These are phyloP conservation scores for Euschistus heros DNA, from an alignment of 1,140 invertebrate species.

Conservation along the genomic window DNA sequence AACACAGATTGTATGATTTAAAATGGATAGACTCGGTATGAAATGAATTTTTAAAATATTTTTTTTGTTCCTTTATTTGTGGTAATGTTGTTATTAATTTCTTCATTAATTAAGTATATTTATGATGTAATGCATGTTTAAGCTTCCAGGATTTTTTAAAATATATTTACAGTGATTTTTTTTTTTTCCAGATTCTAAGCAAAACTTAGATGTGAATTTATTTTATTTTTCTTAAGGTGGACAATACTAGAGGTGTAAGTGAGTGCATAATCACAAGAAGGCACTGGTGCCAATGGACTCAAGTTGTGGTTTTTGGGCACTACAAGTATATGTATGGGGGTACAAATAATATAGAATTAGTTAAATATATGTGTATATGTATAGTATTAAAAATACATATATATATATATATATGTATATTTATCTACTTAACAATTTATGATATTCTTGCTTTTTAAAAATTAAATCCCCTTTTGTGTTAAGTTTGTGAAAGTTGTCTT, in stretches of 20 bases:
- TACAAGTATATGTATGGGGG: conserved; percentile 4
- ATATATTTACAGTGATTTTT: neutral
- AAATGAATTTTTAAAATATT: too few species aligned
- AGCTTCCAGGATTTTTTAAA: too few species aligned
- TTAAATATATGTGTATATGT: conserved; percentile 11
- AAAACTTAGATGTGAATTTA: neutral
- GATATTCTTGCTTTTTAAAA: conserved; percentile 1
- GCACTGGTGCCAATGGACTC: conserved; percentile 14
- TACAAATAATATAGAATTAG: conserved; percentile 3
- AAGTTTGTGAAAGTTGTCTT: conserved; percentile 8
- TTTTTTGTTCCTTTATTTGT: too few species aligned
- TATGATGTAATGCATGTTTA: too few species aligned
- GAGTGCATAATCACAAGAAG: conserved; percentile 1
- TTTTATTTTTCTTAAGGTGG: conserved; percentile 14
- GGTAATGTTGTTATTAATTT: too few species aligned
- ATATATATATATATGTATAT: conserved; percentile 9
- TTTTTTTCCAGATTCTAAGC: neutral
- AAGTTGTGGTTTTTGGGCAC: conserved; percentile 16
- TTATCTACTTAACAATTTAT: conserved; percentile 3
- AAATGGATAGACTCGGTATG: too few species aligned
- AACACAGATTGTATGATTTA: too few species aligned
- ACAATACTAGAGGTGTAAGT: conserved; percentile 17
- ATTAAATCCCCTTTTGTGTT: conserved; percentile 4
- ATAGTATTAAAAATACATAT: neutral
- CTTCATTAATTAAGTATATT: too few species aligned